phyloP scores from a whole-genome alignment of 1,140 invertebrate genomes.

The Temnothorax longispinosus region DNA sequence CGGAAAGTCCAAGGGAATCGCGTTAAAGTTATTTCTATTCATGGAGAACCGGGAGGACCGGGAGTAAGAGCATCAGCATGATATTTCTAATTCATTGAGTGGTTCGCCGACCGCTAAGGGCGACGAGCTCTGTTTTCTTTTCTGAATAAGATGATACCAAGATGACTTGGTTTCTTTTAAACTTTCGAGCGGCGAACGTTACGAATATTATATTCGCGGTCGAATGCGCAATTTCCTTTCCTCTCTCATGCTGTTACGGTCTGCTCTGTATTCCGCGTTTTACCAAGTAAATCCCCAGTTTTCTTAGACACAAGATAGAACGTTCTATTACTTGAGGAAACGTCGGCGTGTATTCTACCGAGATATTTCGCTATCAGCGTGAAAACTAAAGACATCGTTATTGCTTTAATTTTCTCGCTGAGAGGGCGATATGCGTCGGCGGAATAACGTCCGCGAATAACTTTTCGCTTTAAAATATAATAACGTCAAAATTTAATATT shows the following conservation, averaged over 20 bases:
- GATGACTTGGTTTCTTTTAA: conserved; percentile 39
- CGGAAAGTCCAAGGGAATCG: conserved; percentile 1
- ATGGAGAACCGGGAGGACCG: conserved; percentile 22
- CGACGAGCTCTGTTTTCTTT: conserved; percentile 25
- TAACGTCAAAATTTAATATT: not conserved
- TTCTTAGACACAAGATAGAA: conserved; percentile 16
- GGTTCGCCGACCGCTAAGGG: not conserved
- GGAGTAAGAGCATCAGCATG: conserved; percentile 14
- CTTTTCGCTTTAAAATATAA: not conserved
- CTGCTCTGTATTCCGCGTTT: conserved; percentile 31
- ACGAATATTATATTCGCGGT: conserved; percentile 49
- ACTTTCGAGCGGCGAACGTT: conserved; percentile 23
- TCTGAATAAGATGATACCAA: conserved; percentile 17
- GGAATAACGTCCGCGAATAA: not conserved
- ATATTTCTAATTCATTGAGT: conserved; percentile 50
- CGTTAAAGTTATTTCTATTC: conserved; percentile 60
- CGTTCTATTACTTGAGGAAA: conserved; percentile 2
- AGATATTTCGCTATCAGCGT: not conserved
- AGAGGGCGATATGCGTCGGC: not conserved
- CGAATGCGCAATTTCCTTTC: conserved; percentile 24
- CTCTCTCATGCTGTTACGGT: not conserved
- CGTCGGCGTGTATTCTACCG: not conserved
- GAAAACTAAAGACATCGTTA: not conserved
- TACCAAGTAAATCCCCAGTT: conserved; percentile 15
- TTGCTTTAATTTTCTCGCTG: conserved; percentile 14